Evolutionary conservation across 1,140 invertebrate species (phyloP).

Genomic region (Ganaspis sp.): DNA sequence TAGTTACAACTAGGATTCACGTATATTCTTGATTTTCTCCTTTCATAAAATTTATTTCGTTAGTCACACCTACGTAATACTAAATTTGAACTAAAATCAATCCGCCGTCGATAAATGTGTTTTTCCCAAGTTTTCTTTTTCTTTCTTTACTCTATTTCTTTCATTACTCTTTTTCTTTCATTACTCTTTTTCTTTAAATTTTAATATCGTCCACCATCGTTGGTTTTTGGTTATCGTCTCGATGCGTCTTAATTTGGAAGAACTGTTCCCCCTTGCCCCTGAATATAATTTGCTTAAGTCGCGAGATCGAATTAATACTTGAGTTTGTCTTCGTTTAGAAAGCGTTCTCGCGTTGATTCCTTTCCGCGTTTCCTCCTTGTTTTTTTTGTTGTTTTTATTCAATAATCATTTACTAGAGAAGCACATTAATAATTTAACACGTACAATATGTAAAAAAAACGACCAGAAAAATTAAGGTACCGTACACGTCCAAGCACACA

Average conservation of each 20-base stretch:
- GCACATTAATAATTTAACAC: constrained; percentile 30
- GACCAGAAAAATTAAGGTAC: constrained; percentile 30
- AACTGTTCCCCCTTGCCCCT: constrained; percentile 10
- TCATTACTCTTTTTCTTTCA: neutral
- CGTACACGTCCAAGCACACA: constrained; percentile 22
- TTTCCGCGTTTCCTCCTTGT: neutral
- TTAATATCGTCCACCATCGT: constrained; percentile 34
- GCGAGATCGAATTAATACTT: constrained; percentile 30
- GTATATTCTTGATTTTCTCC: constrained; percentile 34
- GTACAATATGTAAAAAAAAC: constrained; percentile 20
- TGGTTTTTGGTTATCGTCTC: constrained; percentile 22
- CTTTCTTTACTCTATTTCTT: constrained; percentile 36
- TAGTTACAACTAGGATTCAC: constrained; percentile 56
- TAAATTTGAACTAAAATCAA: constrained; percentile 58
- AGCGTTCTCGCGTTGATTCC: neutral
- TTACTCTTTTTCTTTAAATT: constrained; percentile 3
- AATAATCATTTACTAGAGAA: constrained; percentile 9
- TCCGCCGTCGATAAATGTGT: constrained; percentile 52
- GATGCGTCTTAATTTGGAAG: constrained; percentile 25
- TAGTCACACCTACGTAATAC: constrained; percentile 56
- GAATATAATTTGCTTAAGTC: constrained; percentile 18
- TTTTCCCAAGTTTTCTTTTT: no score
- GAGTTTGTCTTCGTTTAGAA: constrained; percentile 28
- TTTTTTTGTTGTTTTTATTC: neutral
- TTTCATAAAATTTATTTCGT: constrained; percentile 46